Base-by-base conservation (phyloP, 2,113 vertebrate species). In the Sorex araneus region DNA sequence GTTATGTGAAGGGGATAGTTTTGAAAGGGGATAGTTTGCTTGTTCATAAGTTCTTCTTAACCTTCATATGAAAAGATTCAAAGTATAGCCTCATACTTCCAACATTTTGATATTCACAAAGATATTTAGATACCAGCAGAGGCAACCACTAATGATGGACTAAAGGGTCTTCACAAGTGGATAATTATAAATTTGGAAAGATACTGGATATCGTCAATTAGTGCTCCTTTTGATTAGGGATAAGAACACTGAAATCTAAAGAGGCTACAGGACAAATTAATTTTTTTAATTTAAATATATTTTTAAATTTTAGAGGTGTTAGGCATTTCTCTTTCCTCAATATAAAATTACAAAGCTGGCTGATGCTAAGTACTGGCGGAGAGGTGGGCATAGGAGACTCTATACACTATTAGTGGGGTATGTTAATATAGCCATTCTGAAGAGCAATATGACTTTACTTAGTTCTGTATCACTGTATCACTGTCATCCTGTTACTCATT, bases 121-220 rank as follows among this genome's bases (percentile, higher is more conserved):
- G 40, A 40, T 18, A 57, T 9, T n/a, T 78, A 32, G 40, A 79
- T 40, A 27, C 16, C 7, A 28, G 34, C 40, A 45, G 75, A 77
- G 67, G 36, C 11, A 83, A 79, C 23, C 66, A 76, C 70, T 70
- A 19, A 28, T 63, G 77, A 84, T 21, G 27, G 32, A 89, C 32
- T n/a, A 70, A 90, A 77, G 47, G 30, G 8, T 82, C 54, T 34
- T 82, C 45, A 83, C 21, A 91, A 18, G 28, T 60, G 27, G 57
- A 92, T 47, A 90, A 78, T 27, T 69, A n/a, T 2, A 79, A 32
- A 78, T 90, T 94, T 74, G 32, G 18, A 90, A 94, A 77, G 69
- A 50, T 32, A 60, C 23, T 82, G 74, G 40, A n/a, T 10, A 54
- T 78, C 83, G 78, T 79, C 28, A 57, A 75, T 50, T 4, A 60